A percentile compares a stretch with the other conserved stretches of the same genome.
Conservation (phyloP, 2,888 invertebrate species). For the Cyaniris semiargus region DNA sequence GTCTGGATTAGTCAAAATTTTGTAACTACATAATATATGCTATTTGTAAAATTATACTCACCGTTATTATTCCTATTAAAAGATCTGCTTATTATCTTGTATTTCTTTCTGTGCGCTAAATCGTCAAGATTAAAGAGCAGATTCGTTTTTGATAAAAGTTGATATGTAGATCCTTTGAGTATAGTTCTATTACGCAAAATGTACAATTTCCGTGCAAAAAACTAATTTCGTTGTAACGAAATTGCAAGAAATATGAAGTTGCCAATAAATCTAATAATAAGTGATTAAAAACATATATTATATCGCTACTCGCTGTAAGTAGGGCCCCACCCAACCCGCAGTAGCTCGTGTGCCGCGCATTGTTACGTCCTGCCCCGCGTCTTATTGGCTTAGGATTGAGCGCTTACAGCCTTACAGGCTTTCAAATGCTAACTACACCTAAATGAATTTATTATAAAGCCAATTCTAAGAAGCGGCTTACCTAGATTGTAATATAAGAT, state of each 20-base stretch:
- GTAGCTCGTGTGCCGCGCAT: slow-evolving; percentile 13
- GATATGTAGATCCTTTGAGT: too few relatives aligned
- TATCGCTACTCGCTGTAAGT: not conserved
- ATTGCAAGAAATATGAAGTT: too few relatives aligned
- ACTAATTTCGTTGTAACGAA: too few relatives aligned
- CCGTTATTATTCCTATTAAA: not conserved
- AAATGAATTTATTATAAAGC: slow-evolving; percentile 36
- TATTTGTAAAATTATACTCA: not conserved
- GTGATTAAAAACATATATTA: not conserved
- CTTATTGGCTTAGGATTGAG: slow-evolving; percentile 36
- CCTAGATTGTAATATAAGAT: slow-evolving; percentile 29
- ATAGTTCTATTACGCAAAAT: too few relatives aligned
- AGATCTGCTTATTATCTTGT: not conserved
- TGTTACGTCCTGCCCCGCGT: slow-evolving; percentile 31
- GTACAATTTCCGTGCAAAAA: too few relatives aligned
- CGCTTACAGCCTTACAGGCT: slow-evolving; percentile 33
- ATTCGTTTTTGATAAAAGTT: too few relatives aligned
- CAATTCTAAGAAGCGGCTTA: slow-evolving; percentile 30
- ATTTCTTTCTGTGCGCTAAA: not conserved
- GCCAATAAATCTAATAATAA: too few relatives aligned
- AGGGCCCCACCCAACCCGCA: slow-evolving; percentile 13
- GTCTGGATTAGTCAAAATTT: not conserved
- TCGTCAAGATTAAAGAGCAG: too few relatives aligned
- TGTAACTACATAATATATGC: not conserved
- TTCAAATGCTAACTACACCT: slow-evolving; percentile 37